Conservation (phyloP, 2,113 vertebrate species). For the Miniopterus natalensis region DNA sequence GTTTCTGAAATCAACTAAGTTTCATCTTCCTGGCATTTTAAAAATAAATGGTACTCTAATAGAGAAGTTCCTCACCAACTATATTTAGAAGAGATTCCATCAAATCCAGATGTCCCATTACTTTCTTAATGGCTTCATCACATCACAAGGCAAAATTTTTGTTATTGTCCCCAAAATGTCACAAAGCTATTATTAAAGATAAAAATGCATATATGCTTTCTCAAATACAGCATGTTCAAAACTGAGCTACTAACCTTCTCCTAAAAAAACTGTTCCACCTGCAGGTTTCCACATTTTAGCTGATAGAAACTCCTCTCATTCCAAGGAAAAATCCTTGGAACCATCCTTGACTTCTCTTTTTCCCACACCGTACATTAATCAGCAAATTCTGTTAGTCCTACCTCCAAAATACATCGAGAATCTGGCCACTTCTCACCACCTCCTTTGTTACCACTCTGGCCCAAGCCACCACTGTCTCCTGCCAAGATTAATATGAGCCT, state of each 20-base stretch:
- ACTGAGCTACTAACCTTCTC: neutral
- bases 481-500: neutral
- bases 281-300: neutral
- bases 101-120: neutral
- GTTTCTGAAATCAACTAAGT: neutral
- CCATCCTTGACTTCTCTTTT: neutral
- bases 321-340: neutral
- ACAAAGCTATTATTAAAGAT: neutral
- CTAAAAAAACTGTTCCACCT: neutral
- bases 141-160: neutral
- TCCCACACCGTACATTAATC: neutral
- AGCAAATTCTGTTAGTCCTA: neutral
- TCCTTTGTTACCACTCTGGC: neutral
- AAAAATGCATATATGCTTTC: neutral
- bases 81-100: neutral
- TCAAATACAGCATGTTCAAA: conserved; percentile 21
- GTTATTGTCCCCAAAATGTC: neutral
- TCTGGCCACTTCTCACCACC: neutral
- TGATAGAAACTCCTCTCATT: neutral
- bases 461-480: neutral
- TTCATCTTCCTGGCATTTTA: neutral
- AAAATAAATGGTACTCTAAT: neutral
- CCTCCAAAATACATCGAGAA: neutral
- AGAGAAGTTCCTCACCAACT: neutral
- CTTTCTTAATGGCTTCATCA: neutral